Evolutionary conservation across 2,888 invertebrate species (phyloP).

Genomic region (Zelleria hepariella): DNA sequence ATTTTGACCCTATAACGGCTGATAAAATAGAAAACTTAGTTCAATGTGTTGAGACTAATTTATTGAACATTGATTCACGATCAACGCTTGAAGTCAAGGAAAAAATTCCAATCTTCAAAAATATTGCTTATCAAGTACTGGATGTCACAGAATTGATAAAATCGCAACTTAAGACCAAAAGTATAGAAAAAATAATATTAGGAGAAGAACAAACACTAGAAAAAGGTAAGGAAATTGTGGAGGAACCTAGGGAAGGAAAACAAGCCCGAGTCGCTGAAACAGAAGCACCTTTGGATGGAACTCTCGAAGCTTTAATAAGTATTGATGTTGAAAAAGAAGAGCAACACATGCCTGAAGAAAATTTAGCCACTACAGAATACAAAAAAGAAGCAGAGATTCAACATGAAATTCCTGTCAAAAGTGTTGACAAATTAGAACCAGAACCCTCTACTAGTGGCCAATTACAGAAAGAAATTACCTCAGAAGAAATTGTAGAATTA

Average conservation of each 20-base stretch:
- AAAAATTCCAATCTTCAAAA: slow-evolving; percentile 55
- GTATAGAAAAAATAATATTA: background rate
- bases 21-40: slow-evolving; percentile 19
- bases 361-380: background rate
- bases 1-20: slow-evolving; percentile 16
- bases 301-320: background rate
- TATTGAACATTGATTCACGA: slow-evolving; percentile 31
- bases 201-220: slow-evolving; percentile 15
- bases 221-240: background rate
- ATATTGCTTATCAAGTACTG: slow-evolving; percentile 29
- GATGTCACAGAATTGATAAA: slow-evolving; percentile 16
- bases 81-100: slow-evolving; percentile 50
- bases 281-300: background rate
- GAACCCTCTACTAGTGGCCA: too few relatives aligned
- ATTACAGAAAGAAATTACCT: too few relatives aligned
- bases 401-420: too few relatives aligned
- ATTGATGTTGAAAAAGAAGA: background rate
- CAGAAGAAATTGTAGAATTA: too few relatives aligned
- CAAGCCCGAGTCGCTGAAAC: background rate
- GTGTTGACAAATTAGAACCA: too few relatives aligned
- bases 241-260: background rate
- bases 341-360: background rate
- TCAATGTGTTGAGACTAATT: slow-evolving; percentile 23
- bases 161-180: background rate
- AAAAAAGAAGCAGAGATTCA: background rate